phyloP scores from a whole-genome alignment of 2,113 vertebrate genomes.

The Fulmarus glacialis region DNA sequence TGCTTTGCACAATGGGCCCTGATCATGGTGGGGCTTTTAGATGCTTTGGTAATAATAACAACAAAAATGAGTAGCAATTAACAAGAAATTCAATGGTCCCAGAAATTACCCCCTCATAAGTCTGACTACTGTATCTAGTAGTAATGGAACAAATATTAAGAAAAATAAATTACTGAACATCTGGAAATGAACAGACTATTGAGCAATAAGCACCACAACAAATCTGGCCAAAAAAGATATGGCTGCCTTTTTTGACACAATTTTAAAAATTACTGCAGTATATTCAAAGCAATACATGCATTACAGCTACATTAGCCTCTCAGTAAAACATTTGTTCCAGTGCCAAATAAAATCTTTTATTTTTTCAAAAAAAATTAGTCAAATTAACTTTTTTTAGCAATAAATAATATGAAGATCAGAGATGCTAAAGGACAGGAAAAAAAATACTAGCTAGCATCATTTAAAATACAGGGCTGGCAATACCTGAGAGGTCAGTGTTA shows the following conservation, averaged over 20 bases:
- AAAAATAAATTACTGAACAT: constrained; percentile 8
- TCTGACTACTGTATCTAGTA: not conserved
- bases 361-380: not conserved
- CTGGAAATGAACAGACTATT: constrained; percentile 6
- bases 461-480: not conserved
- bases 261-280: not conserved
- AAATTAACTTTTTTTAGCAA: not conserved
- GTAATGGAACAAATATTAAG: not conserved
- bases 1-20: not conserved
- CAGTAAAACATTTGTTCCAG: not conserved
- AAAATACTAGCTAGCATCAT: not conserved
- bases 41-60: not conserved
- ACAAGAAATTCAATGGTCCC: not conserved
- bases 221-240: not conserved
- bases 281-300: not conserved
- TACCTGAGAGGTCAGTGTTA: not conserved
- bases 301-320: not conserved
- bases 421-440: not conserved
- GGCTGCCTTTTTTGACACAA: not conserved
- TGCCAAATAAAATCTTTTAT: not conserved
- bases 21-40: not conserved
- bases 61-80: not conserved
- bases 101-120: not conserved
- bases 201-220: not conserved
- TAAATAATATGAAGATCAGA: not conserved